Base-by-base conservation (phyloP, 35 echinoderm and acorn worm genomes). In the Diadema setosum region DNA sequence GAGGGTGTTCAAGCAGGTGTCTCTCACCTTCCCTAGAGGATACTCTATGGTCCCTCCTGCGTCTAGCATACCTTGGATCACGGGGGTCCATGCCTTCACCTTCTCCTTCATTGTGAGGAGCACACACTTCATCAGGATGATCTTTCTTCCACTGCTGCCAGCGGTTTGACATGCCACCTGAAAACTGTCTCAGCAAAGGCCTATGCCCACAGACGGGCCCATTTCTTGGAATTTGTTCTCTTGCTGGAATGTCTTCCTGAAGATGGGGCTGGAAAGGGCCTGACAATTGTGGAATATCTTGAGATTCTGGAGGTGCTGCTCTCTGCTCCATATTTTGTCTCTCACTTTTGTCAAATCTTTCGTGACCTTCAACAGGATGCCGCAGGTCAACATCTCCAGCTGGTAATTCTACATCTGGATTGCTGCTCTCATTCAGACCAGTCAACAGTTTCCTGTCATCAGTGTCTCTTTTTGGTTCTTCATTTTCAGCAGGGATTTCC, bases 101-200 rank as follows among this genome's bases (percentile, higher is more conserved):
- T 2, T 41, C 35, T 35, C 25, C 73, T 35, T 42, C 73, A 44
- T 35, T 25, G 25, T 39, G 73, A 7, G 73, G 73, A 42, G 40
- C 73, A 16, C 21, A 78, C n/a, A 41, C 73, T 44, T 78, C 73
- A 41, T 78, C 73, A 20, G 73, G 73, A 20, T 78, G 73, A 21
- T 78, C 73, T 41, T 78, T 78, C 44, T 78, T 78, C 73, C 73
- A 78, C 24, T 26, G 29, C n/a, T 44, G 73, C 73, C 73, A 78
- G 27, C 37, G 29, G n/a, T 78, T 78, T 44, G 40, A 23, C 6
- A 8, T 5, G 35, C 40, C 73, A 78, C 20, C 73, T 2, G 37
- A 41, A 36, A 21, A n/a, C 30, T 14, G 63, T 67, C 63, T 67
- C 8, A 32, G 26, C 8, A 34, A 67, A 16, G 63, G 18, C 63